Percentiles rank a stretch among this genome's conserved stretches.
These are phyloP conservation scores for Spondyliosoma cantharus DNA, from an alignment of 2,797 vertebrate genomes.

Conservation along the genomic window DNA sequence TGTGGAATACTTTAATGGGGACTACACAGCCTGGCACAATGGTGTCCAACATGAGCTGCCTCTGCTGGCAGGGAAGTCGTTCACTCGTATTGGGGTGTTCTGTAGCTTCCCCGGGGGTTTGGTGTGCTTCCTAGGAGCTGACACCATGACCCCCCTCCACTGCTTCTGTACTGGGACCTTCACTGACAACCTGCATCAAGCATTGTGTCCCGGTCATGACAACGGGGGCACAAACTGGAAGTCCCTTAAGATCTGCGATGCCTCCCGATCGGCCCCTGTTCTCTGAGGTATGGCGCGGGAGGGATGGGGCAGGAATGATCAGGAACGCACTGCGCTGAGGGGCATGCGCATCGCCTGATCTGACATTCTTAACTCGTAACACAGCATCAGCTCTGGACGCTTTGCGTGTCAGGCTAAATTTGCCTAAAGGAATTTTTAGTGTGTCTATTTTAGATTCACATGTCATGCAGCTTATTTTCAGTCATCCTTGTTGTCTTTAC, in stretches of 20 bases:
- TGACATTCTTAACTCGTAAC: conserved; percentile 35
- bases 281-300: conserved; percentile 48
- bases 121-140: conserved; percentile 76
- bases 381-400: not conserved
- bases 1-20: conserved; percentile 78
- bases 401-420: conserved; percentile 12
- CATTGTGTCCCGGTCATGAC: conserved; percentile 75
- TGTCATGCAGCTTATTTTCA: not conserved
- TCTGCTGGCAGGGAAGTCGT: conserved; percentile 59
- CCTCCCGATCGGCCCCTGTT: conserved; percentile 57
- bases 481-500: not conserved
- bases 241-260: conserved; percentile 70
- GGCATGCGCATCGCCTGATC: conserved; percentile 8
- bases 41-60: conserved; percentile 67
- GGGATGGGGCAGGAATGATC: not conserved
- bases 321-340: not conserved
- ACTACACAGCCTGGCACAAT: conserved; percentile 79
- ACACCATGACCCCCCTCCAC: conserved; percentile 74
- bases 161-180: conserved; percentile 76
- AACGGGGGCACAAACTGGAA: conserved; percentile 76
- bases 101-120: conserved; percentile 74
- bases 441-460: conserved; percentile 18
- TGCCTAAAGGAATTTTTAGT: not conserved
- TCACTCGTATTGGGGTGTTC: conserved; percentile 73
- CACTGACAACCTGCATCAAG: conserved; percentile 62